Evolutionary conservation across 2,113 vertebrate genomes (phyloP), one percentile per base, ranked within the genome.

Genomic region (Pelusios castaneus): DNA sequence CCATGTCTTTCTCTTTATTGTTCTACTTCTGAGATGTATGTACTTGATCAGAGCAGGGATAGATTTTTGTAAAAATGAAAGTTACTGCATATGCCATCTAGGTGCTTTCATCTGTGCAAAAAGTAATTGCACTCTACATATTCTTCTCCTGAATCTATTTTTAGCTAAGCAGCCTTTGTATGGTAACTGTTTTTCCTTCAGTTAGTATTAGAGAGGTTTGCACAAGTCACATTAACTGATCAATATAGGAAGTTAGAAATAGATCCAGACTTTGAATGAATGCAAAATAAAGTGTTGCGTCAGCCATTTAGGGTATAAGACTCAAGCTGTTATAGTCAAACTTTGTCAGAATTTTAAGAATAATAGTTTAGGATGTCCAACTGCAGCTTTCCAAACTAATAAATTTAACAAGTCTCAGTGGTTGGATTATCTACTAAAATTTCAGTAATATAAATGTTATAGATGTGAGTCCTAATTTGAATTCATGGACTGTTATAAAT

Each of bases 251-350:
- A 67, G 7, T 10, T 58, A 73, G 47, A 43, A 25, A 56, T 8
- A 81, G 77, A 54, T 86, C 63, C n/a, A 82, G 29, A 41, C n/a
- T 89, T 85, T 24, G 31, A 88, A 29, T 47, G 87, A 91, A 94
- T 56, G 77, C 22, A n/a, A 55, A 70, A 29, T 81, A 75, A 87
- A 95, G 83, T 80, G 60, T 80, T 24, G 85, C 90, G 25, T 24
- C 70, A 88, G 88, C 87, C 89, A 95, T 81, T 91, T 1, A 34
- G 87, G 9, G 3, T 4, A 4, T 54, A 60, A 17, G 29, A 79
- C 91, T 80, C 47, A 60, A 58, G 17, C 81, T 93, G n/a, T 90
- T 92, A 83, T 67, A 93, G 54, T 90, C 70, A 90, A 89, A 60
- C 75, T 94, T 82, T 63, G 70, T 91, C 76, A 87, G 38, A 63